Evolutionary conservation across 2,888 invertebrate species (phyloP).

Genomic region (Ornithoptera alexandrae): DNA sequence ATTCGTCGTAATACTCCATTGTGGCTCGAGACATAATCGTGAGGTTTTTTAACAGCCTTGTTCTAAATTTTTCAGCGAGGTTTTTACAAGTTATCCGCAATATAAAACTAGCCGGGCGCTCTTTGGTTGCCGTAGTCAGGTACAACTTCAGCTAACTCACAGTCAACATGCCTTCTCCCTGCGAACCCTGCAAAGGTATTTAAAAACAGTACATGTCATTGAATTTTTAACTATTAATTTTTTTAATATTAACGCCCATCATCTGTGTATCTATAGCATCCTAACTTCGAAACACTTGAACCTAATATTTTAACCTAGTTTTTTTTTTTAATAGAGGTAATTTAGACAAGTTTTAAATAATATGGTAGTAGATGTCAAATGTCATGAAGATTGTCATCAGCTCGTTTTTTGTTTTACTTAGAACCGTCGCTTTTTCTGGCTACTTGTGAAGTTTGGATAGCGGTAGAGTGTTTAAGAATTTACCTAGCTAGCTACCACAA

Average conservation of each 20-base stretch:
- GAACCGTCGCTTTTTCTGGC: too few species aligned
- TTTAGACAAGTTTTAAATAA: too few species aligned
- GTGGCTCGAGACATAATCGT: slow-evolving; percentile 34
- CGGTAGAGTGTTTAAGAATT: not conserved
- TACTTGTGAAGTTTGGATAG: too few species aligned
- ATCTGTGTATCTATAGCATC: too few species aligned
- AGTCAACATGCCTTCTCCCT: slow-evolving; percentile 77
- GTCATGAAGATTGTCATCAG: too few species aligned
- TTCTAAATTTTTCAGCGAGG: slow-evolving; percentile 45
- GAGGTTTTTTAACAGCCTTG: slow-evolving; percentile 58
- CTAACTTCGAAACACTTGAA: too few species aligned
- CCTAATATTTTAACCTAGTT: too few species aligned
- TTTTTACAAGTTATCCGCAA: slow-evolving; percentile 51
- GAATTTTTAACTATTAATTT: not conserved
- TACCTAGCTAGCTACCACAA: not conserved
- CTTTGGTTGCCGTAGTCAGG: slow-evolving; percentile 43
- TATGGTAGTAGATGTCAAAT: too few species aligned
- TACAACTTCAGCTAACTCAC: slow-evolving; percentile 36
- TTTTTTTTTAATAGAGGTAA: too few species aligned
- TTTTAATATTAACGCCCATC: too few species aligned
- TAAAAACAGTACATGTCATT: not conserved
- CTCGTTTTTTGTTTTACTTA: not conserved
- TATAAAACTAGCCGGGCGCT: slow-evolving; percentile 53
- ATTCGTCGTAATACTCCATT: slow-evolving; percentile 30
- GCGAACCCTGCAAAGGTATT: slow-evolving; percentile 77